Evolutionary conservation across 23 tunicate genomes (phyloP), one percentile per base, ranked within the genome.

Genomic region (Halocynthia aurantium): DNA sequence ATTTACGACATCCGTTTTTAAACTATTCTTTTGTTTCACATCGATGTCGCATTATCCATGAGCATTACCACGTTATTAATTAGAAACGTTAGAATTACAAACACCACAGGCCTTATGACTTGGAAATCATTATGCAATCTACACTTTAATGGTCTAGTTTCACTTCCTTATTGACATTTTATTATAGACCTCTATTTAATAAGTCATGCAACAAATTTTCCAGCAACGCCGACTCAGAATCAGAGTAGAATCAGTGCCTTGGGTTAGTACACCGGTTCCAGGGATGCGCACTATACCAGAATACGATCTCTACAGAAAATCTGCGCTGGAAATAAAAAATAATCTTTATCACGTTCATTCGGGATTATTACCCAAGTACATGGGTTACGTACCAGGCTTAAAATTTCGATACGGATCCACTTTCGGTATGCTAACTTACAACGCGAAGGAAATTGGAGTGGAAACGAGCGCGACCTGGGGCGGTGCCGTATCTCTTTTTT

Each of bases 361-460:
- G 15, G 95, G 95, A 7, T 72, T 88, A 8, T 65, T 88, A 7
- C 95, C 95, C 10, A 88, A 83, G 61, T 88, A 82, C 58, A 83
- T 88, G 95, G 95, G 95, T 50, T 88, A 88, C 67, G 95, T 88
- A n/a, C 95, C 95, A 74, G 95, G 95, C 31, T 67, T 88, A 10
- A 88, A 88, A 72, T 88, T 88, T 71, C 84, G 95, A 54, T 78
- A 88, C 61, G 95, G 95, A 13, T 84, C 83, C 22, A 78, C 84
- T 0, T 88, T 83, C 56, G 87, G 87, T 7, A 82, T 62, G 70
- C 52, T 88, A 61, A 88, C 95, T 5, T 83, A 71, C 76, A 88
- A 88, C 84, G 95, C 95, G 15, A 88, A 74, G 72, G 95, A 88
- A 73, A 55, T 88, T 18, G 95, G 95, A 10, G 84, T 83, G 6